phyloP scores from a whole-genome alignment of 2,113 vertebrate species.

The Thunnus thynnus region DNA sequence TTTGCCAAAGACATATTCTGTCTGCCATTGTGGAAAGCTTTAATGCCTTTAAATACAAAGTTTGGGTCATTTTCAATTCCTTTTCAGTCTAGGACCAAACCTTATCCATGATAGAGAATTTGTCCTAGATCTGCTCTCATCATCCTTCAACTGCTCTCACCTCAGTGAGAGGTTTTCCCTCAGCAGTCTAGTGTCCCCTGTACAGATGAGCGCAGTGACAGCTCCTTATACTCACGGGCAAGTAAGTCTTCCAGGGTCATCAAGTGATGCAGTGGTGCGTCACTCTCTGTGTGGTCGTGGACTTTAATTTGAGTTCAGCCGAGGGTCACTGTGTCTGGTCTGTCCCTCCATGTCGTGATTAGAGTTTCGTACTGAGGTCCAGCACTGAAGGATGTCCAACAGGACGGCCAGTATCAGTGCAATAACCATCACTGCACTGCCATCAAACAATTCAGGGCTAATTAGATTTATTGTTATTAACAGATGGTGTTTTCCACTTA shows the following conservation, averaged over 20 bases:
- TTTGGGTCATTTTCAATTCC: not conserved
- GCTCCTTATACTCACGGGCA: not conserved
- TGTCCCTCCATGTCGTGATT: not conserved
- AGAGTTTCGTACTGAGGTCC: not conserved
- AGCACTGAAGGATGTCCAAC: not conserved
- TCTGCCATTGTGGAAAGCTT: not conserved
- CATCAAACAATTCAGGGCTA: not conserved
- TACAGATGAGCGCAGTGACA: conserved; percentile 1
- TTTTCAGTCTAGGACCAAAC: not conserved
- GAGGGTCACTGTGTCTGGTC: conserved; percentile 42
- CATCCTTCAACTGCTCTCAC: not conserved
- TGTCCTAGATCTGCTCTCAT: not conserved
- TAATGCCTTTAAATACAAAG: not conserved
- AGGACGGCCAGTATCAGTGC: not conserved
- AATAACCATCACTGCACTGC: not conserved
- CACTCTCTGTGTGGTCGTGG: not conserved
- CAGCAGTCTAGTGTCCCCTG: not conserved
- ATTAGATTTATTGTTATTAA: conserved; percentile 2
- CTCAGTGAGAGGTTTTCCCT: not conserved
- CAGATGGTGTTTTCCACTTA: not conserved
- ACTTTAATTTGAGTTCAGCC: conserved; percentile 48
- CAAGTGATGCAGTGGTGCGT: conserved; percentile 10
- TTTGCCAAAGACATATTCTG: no score
- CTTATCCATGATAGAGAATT: not conserved
- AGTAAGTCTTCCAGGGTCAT: conserved; percentile 28